These are phyloP conservation scores for Cryptus viduatorius DNA, from an alignment of 2,888 invertebrate species.

Conservation along the genomic window DNA sequence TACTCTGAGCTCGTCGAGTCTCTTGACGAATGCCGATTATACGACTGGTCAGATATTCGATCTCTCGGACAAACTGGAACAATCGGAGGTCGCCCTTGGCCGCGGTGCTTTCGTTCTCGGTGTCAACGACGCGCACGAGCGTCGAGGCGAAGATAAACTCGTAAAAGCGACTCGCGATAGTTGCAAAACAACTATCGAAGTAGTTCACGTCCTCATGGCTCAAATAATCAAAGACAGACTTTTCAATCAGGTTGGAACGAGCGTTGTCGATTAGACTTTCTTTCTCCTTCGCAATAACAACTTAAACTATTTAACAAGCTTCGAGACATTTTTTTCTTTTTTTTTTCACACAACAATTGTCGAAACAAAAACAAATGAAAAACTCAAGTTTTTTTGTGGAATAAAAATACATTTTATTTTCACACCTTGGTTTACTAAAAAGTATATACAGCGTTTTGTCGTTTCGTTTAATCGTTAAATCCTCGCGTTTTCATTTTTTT, in stretches of 20 bases:
- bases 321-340: constrained; percentile 30
- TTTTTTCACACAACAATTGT: constrained; percentile 28
- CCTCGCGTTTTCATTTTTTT: constrained; percentile 43
- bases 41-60: constrained; percentile 99
- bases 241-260: constrained; percentile 90
- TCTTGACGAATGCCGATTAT: constrained; percentile 98
- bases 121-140: constrained; percentile 94
- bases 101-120: constrained; percentile 86
- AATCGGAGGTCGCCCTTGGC: constrained; percentile 96
- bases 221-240: constrained; percentile 98
- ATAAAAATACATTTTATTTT: constrained; percentile 85
- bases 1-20: constrained; percentile 97
- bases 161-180: constrained; percentile 98
- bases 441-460: constrained; percentile 83
- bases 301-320: constrained; percentile 35
- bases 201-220: constrained; percentile 98
- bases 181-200: constrained; percentile 98
- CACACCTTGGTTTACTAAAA: constrained; percentile 84
- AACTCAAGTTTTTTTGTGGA: constrained; percentile 73
- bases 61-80: constrained; percentile 98
- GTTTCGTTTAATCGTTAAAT: constrained; percentile 55
- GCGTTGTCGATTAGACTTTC: constrained; percentile 71
- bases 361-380: neutral
- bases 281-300: neutral
- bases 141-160: constrained; percentile 97